Base-by-base conservation (phyloP, 2,113 vertebrate genomes). In the Ramphastos sulfuratus region DNA sequence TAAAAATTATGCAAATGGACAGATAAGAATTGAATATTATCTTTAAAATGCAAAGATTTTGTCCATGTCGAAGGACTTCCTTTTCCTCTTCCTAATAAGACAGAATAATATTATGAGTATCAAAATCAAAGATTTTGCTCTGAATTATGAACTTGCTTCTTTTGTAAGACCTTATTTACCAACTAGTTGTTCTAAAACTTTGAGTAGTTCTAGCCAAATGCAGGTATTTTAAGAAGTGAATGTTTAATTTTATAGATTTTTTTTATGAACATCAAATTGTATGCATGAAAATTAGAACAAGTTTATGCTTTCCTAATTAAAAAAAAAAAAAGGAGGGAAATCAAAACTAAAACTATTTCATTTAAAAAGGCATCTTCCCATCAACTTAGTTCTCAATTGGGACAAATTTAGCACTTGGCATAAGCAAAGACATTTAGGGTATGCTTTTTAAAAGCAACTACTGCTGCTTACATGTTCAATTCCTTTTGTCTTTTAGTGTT, bases 371-470 rank as follows among this genome's bases (percentile, higher is more conserved):
- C 24, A 85, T 10, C 4, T 82, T 91, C 13, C 21, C 11, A 78
- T 50, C 56, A 85, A 77, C 46, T 42, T 83, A 77, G 28, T 81
- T 91, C 37, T 90, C 82, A 88, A n/a, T 60, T 19, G 15, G 23
- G 23, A 69, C n/a, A 88, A 83, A 86, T 93, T 74, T 93, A 90
- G 37, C 24, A 18, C 59, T 71, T 88, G 72, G 81, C 60, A 81
- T 54, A 81, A 83, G 54, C 54, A 67, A 78, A 83, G 48, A 83
- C 9, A 54, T 83, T 85, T 64, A 85, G 30, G 28, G 4, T 75
- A 50, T 28, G 30, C 1, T 69, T 90, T 86, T 60, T 37, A 56
- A 83, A 85, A 85, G 31, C 46, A 90, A 14, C n/a, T 60, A 67
- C 69, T 80, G 21, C 28, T 92, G 5, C 60, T 70, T 52, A 19